Base-by-base conservation (phyloP, 2,888 invertebrate genomes). In the Serripes groenlandicus region DNA sequence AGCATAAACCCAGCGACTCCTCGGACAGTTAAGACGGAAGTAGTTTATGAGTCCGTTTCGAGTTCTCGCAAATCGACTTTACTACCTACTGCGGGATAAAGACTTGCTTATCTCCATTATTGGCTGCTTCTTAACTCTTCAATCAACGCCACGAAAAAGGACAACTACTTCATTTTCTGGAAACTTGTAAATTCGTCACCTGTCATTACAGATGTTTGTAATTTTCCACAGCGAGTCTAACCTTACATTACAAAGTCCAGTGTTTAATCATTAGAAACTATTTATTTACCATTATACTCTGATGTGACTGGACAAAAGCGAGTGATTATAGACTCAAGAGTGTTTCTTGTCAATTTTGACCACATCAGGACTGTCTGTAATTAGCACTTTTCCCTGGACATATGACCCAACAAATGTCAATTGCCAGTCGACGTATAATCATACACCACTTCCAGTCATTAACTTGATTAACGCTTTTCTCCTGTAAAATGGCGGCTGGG, bases 321-420 rank as follows among this genome's bases (percentile, higher is more conserved):
- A 28, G 62, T 62, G 62, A 62, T 62, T 62, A 62, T 30, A 15
- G 34, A 32, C 62, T 62, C 30, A 15, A 32, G 62, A 62, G 62
- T 62, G 62, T 28, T 62, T 62, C 30, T 32, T 32, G 32, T 62
- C 62, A 32, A 62, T 62, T 62, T 32, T 32, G 62, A 62, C 62
- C 62, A 62, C 62, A 62, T 62, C 62, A 62, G 34, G 26, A 18
- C 15, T 18, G 62, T 62, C 62, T 32, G 32, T 62, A 62, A 62
- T 62, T 62, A 62, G 32, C 62, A 32, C 62, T 28, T 62, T 62
- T 62, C 62, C 30, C 62, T 62, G 62, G 62, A 62, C 62, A 32
- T 62, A 62, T 62, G 62, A 62, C 62, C 62, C 30, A 30, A 62
- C 62, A 62, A 62, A 62, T 56, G 56, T 26, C 56, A 49, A 49